These are phyloP conservation scores for Sceliomorpha sp. DNA, from an alignment of 2,888 invertebrate genomes.

Conservation along the genomic window DNA sequence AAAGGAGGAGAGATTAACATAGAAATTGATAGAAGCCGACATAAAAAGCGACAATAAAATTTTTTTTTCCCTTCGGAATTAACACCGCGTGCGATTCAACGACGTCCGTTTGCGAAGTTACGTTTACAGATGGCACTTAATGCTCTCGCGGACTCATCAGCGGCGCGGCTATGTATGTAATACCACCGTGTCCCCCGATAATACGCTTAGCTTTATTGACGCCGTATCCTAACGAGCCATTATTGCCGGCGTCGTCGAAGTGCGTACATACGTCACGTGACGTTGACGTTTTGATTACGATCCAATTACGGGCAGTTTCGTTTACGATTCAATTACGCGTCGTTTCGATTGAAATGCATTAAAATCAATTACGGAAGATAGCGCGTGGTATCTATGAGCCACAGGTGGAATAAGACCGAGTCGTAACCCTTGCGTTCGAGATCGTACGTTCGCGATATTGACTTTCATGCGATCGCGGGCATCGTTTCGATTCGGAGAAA, in stretches of 20 bases:
- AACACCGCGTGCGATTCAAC: constrained; percentile 20
- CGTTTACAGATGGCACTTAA: constrained; percentile 30
- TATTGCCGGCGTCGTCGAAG: constrained; percentile 41
- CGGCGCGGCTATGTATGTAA: constrained; percentile 23
- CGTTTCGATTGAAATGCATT: constrained; percentile 43
- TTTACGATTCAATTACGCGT: constrained; percentile 49
- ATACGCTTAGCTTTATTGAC: constrained; percentile 25
- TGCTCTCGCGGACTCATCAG: constrained; percentile 35
- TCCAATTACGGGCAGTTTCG: constrained; percentile 47
- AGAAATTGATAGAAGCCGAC: too few relatives aligned
- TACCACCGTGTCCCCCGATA: constrained; percentile 35
- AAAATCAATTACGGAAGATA: constrained; percentile 45
- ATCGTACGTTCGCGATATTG: constrained; percentile 24
- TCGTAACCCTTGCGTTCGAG: constrained; percentile 20
- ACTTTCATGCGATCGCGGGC: constrained; percentile 25
- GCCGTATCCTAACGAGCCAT: constrained; percentile 41
- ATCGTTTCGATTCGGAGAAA: constrained; percentile 13
- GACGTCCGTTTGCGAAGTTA: constrained; percentile 24
- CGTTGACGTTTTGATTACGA: constrained; percentile 52
- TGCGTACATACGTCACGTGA: constrained; percentile 47
- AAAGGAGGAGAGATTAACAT: too few relatives aligned
- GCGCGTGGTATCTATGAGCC: constrained; percentile 21
- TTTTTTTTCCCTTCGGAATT: too few relatives aligned
- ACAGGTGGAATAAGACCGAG: neutral
- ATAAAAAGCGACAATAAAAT: too few relatives aligned